Percentiles rank a stretch among this genome's conserved stretches.
phyloP scores from a whole-genome alignment of 1,140 invertebrate species.

The Leguminivora glycinivorella region DNA sequence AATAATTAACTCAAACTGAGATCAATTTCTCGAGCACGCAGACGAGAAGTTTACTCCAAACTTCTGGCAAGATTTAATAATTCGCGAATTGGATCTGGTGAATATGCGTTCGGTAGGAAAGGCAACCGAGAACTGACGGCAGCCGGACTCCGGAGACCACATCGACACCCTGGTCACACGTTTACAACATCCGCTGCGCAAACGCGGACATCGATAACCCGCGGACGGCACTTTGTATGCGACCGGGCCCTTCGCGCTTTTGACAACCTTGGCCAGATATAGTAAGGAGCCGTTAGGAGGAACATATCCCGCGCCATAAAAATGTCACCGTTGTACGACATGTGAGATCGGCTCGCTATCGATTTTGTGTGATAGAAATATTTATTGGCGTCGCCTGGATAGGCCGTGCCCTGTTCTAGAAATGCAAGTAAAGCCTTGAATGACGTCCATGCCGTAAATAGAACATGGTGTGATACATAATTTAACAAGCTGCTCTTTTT shows the following conservation, averaged over 20 bases:
- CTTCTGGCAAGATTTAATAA: not conserved
- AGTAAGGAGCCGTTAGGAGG: constrained; percentile 62
- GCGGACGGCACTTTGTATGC: constrained; percentile 52
- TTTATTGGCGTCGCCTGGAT: constrained; percentile 11
- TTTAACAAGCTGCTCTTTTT: not conserved
- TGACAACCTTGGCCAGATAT: constrained; percentile 53
- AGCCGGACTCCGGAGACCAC: constrained; percentile 41
- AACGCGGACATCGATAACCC: constrained; percentile 52
- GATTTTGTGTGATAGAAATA: constrained; percentile 31
- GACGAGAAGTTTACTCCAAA: not conserved
- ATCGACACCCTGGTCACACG: constrained; percentile 64
- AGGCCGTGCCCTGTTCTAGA: constrained; percentile 13
- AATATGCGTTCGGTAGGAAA: constrained; percentile 51
- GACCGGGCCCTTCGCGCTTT: constrained; percentile 37
- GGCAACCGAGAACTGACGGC: constrained; percentile 54
- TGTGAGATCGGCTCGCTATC: constrained; percentile 25
- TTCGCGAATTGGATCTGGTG: constrained; percentile 10
- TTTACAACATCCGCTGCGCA: constrained; percentile 63
- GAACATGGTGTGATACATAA: constrained; percentile 8
- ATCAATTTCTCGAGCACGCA: not conserved
- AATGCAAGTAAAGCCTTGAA: constrained; percentile 16
- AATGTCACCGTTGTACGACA: constrained; percentile 42
- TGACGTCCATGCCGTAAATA: constrained; percentile 16
- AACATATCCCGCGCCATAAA: constrained; percentile 38
- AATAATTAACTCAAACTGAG: not conserved